A percentile compares a stretch with the other conserved stretches of the same genome.
These are phyloP conservation scores for Heliopora coerulea DNA, from an alignment of 92 coral and sea anemone species.

Conservation along the genomic window DNA sequence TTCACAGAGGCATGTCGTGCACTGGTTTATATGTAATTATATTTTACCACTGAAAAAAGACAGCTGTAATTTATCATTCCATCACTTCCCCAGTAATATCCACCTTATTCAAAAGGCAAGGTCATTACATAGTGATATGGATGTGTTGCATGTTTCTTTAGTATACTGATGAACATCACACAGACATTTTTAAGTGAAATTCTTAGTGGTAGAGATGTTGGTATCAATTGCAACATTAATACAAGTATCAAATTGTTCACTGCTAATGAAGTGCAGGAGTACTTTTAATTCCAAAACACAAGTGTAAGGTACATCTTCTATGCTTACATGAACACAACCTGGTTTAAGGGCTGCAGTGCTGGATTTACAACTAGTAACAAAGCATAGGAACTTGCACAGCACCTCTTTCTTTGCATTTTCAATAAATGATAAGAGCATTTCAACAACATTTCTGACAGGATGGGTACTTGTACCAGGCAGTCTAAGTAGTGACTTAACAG, in stretches of 20 bases:
- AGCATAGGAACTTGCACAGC: slow-evolving; percentile 43
- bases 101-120: too few species aligned
- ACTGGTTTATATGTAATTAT: too few species aligned
- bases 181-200: neutral
- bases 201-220: slow-evolving; percentile 5
- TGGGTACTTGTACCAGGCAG: slow-evolving; percentile 45
- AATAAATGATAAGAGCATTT: slow-evolving; percentile 54
- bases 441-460: slow-evolving; percentile 32
- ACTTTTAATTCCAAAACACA: slow-evolving; percentile 50
- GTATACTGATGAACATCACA: too few species aligned
- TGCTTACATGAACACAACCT: slow-evolving; percentile 31
- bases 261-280: slow-evolving; percentile 39
- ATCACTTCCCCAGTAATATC: too few species aligned
- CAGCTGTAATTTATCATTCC: too few species aligned
- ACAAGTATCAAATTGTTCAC: slow-evolving; percentile 43
- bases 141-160: too few species aligned
- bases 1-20: too few species aligned
- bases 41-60: too few species aligned
- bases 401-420: slow-evolving; percentile 42
- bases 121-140: too few species aligned
- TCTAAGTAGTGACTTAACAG: slow-evolving; percentile 45
- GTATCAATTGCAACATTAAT: slow-evolving; percentile 49
- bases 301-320: slow-evolving; percentile 17
- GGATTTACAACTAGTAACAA: slow-evolving; percentile 54
- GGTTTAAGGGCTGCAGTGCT: slow-evolving; percentile 48